phyloP scores from a whole-genome alignment of 2,797 vertebrate species.

The Holocentrus rufus region DNA sequence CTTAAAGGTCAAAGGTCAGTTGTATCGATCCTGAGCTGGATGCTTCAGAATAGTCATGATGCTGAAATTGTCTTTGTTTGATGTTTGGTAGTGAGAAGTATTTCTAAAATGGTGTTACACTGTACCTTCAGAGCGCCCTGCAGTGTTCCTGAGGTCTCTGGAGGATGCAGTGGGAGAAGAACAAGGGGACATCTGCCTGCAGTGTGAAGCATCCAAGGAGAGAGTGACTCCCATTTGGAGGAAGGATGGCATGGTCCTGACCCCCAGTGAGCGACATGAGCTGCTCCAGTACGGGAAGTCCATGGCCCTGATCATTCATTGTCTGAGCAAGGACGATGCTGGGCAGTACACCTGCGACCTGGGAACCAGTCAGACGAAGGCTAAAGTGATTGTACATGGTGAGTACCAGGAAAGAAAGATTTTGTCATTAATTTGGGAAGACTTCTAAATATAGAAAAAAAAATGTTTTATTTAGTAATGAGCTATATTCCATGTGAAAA shows the following conservation, averaged over 20 bases:
- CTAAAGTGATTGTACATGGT: conserved; percentile 91
- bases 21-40: background rate
- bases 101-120: background rate
- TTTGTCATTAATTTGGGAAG: background rate
- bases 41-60: background rate
- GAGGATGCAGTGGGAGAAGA: conserved; percentile 89
- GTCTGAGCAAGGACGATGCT: conserved; percentile 85
- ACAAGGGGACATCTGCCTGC: conserved; percentile 82
- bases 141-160: conserved; percentile 90
- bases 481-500: too few species aligned
- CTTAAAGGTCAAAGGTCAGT: conserved; percentile 91
- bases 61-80: background rate
- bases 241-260: conserved; percentile 85
- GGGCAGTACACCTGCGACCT: conserved; percentile 91
- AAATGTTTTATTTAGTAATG: background rate
- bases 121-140: conserved; percentile 84
- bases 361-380: conserved; percentile 88
- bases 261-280: conserved; percentile 85
- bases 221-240: conserved; percentile 88
- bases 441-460: background rate
- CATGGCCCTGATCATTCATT: conserved; percentile 84
- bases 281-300: conserved; percentile 84
- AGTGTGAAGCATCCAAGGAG: conserved; percentile 92
- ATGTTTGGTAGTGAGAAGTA: background rate
- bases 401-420: conserved; percentile 45